Percentiles rank a stretch among this genome's conserved stretches.
phyloP scores from a whole-genome alignment of 2,113 vertebrate genomes.

The Coptodon bakossiorum region DNA sequence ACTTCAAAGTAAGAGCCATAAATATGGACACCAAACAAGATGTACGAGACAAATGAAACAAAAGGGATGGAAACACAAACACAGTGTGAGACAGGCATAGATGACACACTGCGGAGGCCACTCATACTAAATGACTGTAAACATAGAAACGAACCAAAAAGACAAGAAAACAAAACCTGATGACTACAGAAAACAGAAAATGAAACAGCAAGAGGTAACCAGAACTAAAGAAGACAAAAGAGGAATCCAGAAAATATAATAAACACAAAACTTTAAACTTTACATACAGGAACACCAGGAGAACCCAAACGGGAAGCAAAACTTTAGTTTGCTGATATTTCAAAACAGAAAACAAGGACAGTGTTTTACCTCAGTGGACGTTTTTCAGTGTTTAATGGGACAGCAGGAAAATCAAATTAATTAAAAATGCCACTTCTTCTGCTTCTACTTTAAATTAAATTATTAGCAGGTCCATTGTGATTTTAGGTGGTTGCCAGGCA shows the following conservation, averaged over 20 bases:
- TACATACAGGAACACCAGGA: rapidly evolving
- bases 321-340: background rate
- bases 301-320: background rate
- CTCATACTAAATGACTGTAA: background rate
- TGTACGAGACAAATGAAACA: background rate
- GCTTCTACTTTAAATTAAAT: background rate
- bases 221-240: background rate
- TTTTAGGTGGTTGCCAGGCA: background rate
- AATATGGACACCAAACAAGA: background rate
- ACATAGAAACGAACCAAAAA: background rate
- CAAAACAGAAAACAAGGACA: rapidly evolving
- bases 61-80: background rate
- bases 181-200: background rate
- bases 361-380: background rate
- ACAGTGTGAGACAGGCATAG: background rate
- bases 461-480: background rate
- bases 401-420: background rate
- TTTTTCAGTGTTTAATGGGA: background rate
- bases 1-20: background rate
- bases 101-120: background rate
- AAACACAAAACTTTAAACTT: background rate
- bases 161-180: background rate
- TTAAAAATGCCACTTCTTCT: too few species aligned
- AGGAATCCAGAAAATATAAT: background rate
- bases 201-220: background rate